Base-by-base conservation (phyloP, 2,888 invertebrate genomes). In the Melinaea menophilus region DNA sequence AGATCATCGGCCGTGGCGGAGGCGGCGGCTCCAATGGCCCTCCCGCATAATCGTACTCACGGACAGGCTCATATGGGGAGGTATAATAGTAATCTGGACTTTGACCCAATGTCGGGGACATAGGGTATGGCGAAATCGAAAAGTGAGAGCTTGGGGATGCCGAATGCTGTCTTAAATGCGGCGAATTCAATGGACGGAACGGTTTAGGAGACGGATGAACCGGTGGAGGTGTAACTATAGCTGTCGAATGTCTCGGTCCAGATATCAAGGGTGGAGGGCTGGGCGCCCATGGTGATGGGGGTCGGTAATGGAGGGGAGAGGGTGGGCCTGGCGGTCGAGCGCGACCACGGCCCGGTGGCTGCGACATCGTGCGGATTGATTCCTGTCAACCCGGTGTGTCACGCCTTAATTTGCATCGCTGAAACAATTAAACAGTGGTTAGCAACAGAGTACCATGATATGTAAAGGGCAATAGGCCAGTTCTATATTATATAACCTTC, bases 21-120 rank as follows among this genome's bases (percentile, higher is more conserved):
- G 96, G 95, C 72, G 92, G 94, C 70, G 95, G 95, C 80, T 96
- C 96, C 77, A 96, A 77, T 2, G 95, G 95, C 71, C 94, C 94
- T 71, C 95, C 95, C 72, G 95, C 93, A 80, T 93, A 95, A 79
- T 94, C 94, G 78, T 92, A 94, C 73, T 94, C 94, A 69, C 93
- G 92, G 63, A 91, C 82, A 77, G 88, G 84, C 70, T 91, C 92
- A 77, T 92, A 92, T 63, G 92, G 92, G 63, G 89, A 92, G 70
- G 91, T 92, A 75, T 92, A 93, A 72, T 88, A 89, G 77, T 92
- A 93, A 71, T 93, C 93, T 64, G 92, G 92, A 71, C 92, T 92
- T 69, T 92, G 92, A 54, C 93, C 93, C 77, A 93, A 81, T 59
- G 92, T 90, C 54, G 93, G 92, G 71, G 93, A 92, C 84, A 87